A percentile compares a stretch with the other conserved stretches of the same genome.
phyloP scores from a whole-genome alignment of 2,797 vertebrate genomes.

The Streptopelia turtur region DNA sequence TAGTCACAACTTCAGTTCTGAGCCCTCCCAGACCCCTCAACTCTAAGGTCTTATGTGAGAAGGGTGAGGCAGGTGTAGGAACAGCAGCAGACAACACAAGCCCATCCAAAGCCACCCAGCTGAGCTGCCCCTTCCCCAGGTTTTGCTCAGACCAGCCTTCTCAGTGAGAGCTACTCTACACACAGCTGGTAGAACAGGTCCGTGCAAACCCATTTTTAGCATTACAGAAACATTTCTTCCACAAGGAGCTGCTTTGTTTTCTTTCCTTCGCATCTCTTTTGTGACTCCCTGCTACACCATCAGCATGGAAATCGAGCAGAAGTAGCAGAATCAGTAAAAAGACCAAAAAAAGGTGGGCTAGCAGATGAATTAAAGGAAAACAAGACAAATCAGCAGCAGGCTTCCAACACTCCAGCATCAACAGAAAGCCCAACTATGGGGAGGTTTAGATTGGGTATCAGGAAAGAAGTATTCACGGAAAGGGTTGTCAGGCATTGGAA shows the following conservation, averaged over 20 bases:
- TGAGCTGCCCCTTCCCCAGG: background rate
- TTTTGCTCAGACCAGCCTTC: background rate
- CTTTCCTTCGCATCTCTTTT: background rate
- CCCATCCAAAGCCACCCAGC: background rate
- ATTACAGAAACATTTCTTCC: background rate
- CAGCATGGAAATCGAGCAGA: background rate
- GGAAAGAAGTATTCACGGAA: no score
- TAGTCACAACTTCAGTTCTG: background rate
- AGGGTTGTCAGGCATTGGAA: no score
- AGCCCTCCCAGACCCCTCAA: background rate
- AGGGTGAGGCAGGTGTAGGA: background rate
- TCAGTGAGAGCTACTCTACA: background rate
- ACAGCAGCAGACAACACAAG: fast-evolving
- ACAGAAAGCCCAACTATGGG: background rate
- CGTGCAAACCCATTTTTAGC: background rate
- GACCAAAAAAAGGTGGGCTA: background rate
- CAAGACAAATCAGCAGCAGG: background rate
- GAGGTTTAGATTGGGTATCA: no score
- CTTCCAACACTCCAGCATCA: background rate
- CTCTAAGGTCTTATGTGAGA: background rate
- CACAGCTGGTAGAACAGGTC: fast-evolving
- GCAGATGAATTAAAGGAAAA: background rate
- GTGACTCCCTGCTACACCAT: background rate
- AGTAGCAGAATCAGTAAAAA: background rate
- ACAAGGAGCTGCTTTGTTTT: background rate